Evolutionary conservation across 2,888 invertebrate genomes (phyloP).

Genomic region (Torymus texanus): DNA sequence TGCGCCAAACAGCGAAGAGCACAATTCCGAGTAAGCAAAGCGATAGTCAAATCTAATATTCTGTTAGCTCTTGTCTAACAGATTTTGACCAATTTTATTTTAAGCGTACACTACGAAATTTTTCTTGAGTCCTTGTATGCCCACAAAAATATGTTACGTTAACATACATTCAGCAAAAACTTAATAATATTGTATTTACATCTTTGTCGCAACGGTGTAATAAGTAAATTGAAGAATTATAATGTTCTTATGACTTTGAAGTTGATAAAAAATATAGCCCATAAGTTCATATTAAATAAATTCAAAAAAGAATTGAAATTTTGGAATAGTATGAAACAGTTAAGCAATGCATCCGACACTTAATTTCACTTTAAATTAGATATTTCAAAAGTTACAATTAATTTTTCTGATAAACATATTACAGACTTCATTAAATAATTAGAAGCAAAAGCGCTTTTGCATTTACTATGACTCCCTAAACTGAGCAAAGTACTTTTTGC

Average conservation of each 20-base stretch:
- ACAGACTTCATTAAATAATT: conserved; percentile 1
- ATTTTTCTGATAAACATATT: conserved; percentile 4
- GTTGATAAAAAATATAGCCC: background rate
- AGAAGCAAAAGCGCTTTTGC: conserved; percentile 9
- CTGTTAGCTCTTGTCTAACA: conserved; percentile 56
- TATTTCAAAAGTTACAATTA: background rate
- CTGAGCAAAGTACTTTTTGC: background rate
- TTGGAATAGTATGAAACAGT: background rate
- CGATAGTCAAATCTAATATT: conserved; percentile 20
- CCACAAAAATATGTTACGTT: no score
- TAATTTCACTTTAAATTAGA: no score
- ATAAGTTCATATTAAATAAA: background rate
- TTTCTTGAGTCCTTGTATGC: no score
- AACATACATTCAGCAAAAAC: no score
- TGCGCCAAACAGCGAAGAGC: conserved; percentile 47
- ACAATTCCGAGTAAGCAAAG: conserved; percentile 7
- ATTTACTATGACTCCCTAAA: conserved; percentile 2
- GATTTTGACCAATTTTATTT: conserved; percentile 36
- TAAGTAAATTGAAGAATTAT: no score
- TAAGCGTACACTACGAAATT: background rate
- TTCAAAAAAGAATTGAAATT: background rate
- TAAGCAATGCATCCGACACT: background rate
- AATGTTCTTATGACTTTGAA: no score
- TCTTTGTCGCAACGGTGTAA: no score
- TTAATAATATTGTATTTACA: no score